Evolutionary conservation across 2,797 vertebrate genomes (phyloP).

Genomic region (Trachurus trachurus): DNA sequence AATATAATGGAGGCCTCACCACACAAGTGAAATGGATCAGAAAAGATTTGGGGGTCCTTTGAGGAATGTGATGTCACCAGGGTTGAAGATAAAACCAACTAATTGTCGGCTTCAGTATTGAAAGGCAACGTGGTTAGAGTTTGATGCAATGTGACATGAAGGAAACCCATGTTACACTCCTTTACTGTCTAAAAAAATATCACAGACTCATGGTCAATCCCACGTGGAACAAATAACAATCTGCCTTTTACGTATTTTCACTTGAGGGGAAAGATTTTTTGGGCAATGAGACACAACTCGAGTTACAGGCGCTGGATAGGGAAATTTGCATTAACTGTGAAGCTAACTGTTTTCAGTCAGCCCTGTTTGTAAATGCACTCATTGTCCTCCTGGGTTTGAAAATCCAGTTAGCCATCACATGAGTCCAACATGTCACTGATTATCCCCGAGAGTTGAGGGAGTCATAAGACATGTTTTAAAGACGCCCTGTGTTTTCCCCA

Average conservation of each 20-base stretch:
- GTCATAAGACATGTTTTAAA: slow-evolving; percentile 87
- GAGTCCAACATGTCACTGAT: slow-evolving; percentile 87
- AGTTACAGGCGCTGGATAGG: slow-evolving; percentile 44
- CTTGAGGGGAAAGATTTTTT: slow-evolving; percentile 48
- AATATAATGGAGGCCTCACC: slow-evolving; percentile 47
- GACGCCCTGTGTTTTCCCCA: slow-evolving; percentile 44
- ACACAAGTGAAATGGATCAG: slow-evolving; percentile 73
- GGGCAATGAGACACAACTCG: slow-evolving; percentile 40
- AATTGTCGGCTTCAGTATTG: slow-evolving; percentile 76
- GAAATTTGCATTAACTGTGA: slow-evolving; percentile 66
- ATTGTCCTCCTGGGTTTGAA: slow-evolving; percentile 83
- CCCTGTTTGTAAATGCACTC: slow-evolving; percentile 81
- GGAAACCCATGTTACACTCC: slow-evolving; percentile 48
- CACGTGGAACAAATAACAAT: slow-evolving; percentile 55
- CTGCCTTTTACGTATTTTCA: slow-evolving; percentile 56
- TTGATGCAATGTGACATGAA: slow-evolving; percentile 68
- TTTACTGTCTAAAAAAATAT: slow-evolving; percentile 41
- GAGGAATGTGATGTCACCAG: slow-evolving; percentile 77
- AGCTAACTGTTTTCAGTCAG: slow-evolving; percentile 70
- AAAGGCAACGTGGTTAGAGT: slow-evolving; percentile 61
- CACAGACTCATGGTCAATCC: slow-evolving; percentile 48
- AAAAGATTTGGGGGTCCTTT: slow-evolving; percentile 69
- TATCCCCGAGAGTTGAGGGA: slow-evolving; percentile 79
- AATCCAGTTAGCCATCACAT: slow-evolving; percentile 89
- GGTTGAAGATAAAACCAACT: slow-evolving; percentile 80